phyloP scores from a whole-genome alignment of 92 coral and sea anemone genomes.

The Palythoa grandiflora region DNA sequence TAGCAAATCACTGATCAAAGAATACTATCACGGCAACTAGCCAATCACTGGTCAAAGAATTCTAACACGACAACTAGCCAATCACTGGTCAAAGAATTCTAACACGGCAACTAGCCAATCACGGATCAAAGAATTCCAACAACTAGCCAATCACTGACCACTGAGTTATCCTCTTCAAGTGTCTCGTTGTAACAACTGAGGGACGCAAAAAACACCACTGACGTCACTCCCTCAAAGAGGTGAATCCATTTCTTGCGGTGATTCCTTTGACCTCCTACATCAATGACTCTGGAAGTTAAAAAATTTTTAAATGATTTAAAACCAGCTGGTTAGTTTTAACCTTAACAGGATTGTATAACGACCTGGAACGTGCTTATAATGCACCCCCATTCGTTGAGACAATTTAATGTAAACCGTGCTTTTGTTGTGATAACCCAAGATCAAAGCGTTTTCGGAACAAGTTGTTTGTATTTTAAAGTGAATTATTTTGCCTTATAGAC shows the following conservation, averaged over 20 bases:
- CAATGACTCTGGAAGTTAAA: slow-evolving; percentile 68
- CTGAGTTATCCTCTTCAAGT: slow-evolving; percentile 78
- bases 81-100: background rate
- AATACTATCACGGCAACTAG: background rate
- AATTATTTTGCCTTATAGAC: too few relatives aligned
- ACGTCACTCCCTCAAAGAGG: slow-evolving; percentile 88
- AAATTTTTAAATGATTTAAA: background rate
- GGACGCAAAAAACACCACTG: slow-evolving; percentile 86
- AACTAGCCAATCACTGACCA: slow-evolving; percentile 34
- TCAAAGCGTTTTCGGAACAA: too few relatives aligned
- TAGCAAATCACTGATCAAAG: background rate
- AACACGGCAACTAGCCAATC: background rate
- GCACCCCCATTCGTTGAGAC: background rate
- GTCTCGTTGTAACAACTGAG: slow-evolving; percentile 85
- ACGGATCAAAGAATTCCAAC: background rate
- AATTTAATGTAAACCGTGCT: background rate
- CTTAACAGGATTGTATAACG: too few relatives aligned
- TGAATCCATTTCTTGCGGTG: slow-evolving; percentile 96
- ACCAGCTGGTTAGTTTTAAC: background rate
- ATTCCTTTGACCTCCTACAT: slow-evolving; percentile 87
- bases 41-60: background rate
- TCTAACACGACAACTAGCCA: background rate
- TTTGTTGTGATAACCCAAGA: too few relatives aligned
- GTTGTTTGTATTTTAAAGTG: too few relatives aligned
- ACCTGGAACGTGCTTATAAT: too few relatives aligned